Evolutionary conservation across 2,113 vertebrate species (phyloP), one percentile per base, ranked within the genome.

Genomic region (Sakesphorus luctuosus): DNA sequence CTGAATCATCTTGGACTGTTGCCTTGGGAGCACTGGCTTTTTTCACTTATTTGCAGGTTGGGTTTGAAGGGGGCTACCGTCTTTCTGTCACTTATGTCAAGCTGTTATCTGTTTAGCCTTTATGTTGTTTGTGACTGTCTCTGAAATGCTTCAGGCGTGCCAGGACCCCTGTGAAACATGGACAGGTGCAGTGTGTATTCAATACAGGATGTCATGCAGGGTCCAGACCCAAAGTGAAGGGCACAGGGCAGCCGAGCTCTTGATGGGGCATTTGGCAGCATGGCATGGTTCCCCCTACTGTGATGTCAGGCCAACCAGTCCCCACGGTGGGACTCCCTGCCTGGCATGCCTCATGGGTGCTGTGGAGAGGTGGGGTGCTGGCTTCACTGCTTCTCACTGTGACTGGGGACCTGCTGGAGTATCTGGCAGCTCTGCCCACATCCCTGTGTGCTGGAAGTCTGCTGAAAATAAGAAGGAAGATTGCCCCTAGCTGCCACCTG

Each of bases 31-130:
- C n/a, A 11, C 13, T 33, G 73, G 9, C 40, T 68, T 55, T 89
- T 89, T 89, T 61, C 78, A 72, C 53, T 84, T 84, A 82, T 76
- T 97, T 94, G 53, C 74, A 76, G 65, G 50, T n/a, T 72, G 35
- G 16, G 9, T 67, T 78, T 79, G 69, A 77, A 83, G 26, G 26
- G 33, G n/a, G 4, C 13, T 71, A 53, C 36, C 0, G 1, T 50
- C 55, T 74, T 86, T 35, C 33, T 56, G 33, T 76, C 19, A 2
- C 71, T 84, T 73, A 44, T 58, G 40, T 46, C 38, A 66, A 26
- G 23, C 13, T 94, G 61, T 67, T 79, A 36, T 5, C 46, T 93
- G 47, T 59, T 77, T 75, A 73, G 50, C 36, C 33, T 75, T 69
- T 24, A 5, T 3, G 15, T 63, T 69, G 17, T 33, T 81, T 1